A percentile compares a stretch with the other conserved stretches of the same genome.
Evolutionary conservation across 2,888 invertebrate species (phyloP).

Genomic region (Sthenelais limicola): DNA sequence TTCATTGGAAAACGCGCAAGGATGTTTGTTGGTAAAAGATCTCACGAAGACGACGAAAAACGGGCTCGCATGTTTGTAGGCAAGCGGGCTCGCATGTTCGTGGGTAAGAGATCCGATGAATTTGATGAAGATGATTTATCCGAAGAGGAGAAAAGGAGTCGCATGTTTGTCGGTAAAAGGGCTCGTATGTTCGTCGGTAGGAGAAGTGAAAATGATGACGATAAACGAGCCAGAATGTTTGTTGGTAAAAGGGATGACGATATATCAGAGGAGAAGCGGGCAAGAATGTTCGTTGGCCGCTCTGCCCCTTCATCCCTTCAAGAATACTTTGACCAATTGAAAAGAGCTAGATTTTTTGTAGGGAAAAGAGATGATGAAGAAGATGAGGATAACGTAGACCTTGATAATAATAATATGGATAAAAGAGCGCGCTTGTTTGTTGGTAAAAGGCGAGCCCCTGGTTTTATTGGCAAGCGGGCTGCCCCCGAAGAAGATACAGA

Average conservation of each 20-base stretch:
- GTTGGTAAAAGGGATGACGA: slow-evolving; percentile 42
- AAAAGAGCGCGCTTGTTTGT: slow-evolving; percentile 36
- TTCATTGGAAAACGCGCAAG: slow-evolving; percentile 44
- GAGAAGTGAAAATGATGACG: slow-evolving; percentile 16
- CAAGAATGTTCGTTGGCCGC: slow-evolving; percentile 45
- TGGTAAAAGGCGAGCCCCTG: slow-evolving; percentile 33
- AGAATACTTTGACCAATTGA: slow-evolving; percentile 21
- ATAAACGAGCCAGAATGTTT: slow-evolving; percentile 44
- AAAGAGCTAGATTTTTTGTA: slow-evolving; percentile 32
- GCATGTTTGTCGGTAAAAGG: slow-evolving; percentile 46
- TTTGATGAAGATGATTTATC: slow-evolving; percentile 27
- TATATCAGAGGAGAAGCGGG: slow-evolving; percentile 37
- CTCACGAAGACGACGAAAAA: slow-evolving; percentile 35
- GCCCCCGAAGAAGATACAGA: too few relatives aligned
- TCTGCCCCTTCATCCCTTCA: background rate
- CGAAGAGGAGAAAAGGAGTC: slow-evolving; percentile 40
- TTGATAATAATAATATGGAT: background rate
- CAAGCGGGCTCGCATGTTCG: slow-evolving; percentile 38
- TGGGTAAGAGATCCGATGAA: slow-evolving; percentile 35
- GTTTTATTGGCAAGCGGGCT: slow-evolving; percentile 36
- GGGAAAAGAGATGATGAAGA: slow-evolving; percentile 31
- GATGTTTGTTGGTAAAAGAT: slow-evolving; percentile 47
- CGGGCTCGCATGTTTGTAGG: slow-evolving; percentile 44
- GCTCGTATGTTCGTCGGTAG: slow-evolving; percentile 37
- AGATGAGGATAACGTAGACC: slow-evolving; percentile 12